Evolutionary conservation across 92 coral and sea anemone genomes (phyloP).

Genomic region (Phenganax subtilis): DNA sequence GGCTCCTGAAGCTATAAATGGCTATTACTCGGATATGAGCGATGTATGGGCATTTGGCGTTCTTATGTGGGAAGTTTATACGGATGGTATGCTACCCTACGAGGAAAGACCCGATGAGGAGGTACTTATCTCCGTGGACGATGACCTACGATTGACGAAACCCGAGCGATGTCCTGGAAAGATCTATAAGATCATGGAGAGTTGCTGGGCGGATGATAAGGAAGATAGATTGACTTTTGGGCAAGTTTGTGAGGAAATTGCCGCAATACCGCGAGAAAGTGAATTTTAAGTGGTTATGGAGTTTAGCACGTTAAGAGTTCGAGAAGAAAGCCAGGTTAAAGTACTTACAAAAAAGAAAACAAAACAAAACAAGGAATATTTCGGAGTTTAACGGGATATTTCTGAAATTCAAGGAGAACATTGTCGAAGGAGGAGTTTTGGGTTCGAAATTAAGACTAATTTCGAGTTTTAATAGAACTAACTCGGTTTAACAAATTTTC

Average conservation of each 20-base stretch:
- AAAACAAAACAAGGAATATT: no score
- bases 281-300: constrained; percentile 3
- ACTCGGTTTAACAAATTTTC: no score
- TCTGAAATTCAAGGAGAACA: not conserved
- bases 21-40: constrained; percentile 84
- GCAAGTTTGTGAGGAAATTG: constrained; percentile 65
- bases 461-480: no score
- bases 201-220: constrained; percentile 82
- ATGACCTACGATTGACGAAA: constrained; percentile 83
- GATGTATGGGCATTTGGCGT: constrained; percentile 96
- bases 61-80: constrained; percentile 87
- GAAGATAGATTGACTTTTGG: constrained; percentile 65
- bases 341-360: not conserved
- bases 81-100: constrained; percentile 79
- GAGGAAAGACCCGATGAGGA: constrained; percentile 84
- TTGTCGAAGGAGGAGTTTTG: not conserved
- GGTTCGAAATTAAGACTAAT: not conserved
- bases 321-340: not conserved
- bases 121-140: constrained; percentile 76
- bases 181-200: constrained; percentile 70
- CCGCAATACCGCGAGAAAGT: constrained; percentile 51
- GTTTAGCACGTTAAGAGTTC: not conserved
- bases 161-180: constrained; percentile 90
- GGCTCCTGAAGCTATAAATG: constrained; percentile 96
- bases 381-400: not conserved